Percentiles rank a stretch among this genome's conserved stretches.
Evolutionary conservation across 2,888 invertebrate genomes (phyloP).

Genomic region (Spodoptera picta): DNA sequence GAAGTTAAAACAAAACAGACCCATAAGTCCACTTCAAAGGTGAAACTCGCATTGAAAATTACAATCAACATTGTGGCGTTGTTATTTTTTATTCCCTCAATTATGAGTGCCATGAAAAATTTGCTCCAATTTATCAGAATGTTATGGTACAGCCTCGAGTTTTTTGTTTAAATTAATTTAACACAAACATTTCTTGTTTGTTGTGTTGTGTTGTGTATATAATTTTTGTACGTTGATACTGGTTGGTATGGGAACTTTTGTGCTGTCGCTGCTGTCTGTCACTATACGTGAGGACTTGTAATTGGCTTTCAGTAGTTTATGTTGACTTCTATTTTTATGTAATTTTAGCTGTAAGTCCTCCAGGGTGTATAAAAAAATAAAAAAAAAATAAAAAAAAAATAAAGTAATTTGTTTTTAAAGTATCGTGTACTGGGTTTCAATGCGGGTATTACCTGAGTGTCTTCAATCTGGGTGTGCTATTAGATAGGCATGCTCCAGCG

Average conservation of each 20-base stretch:
- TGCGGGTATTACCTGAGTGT: too few relatives aligned
- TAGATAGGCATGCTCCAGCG: too few relatives aligned
- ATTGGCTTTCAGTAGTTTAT: too few relatives aligned
- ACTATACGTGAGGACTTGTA: too few relatives aligned
- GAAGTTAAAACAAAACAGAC: slow-evolving; percentile 13
- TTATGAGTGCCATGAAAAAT: slow-evolving; percentile 45
- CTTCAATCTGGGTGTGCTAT: too few relatives aligned
- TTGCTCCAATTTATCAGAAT: slow-evolving; percentile 39
- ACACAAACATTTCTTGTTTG: slow-evolving; percentile 33
- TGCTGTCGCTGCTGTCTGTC: too few relatives aligned
- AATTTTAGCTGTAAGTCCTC: too few relatives aligned
- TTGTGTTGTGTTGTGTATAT: too few relatives aligned
- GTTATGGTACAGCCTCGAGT: slow-evolving; percentile 16
- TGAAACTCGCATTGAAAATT: slow-evolving; percentile 42
- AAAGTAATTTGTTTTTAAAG: too few relatives aligned
- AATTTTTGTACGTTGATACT: slow-evolving; percentile 11
- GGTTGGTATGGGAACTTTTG: slow-evolving; percentile 5
- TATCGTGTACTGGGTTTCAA: background rate
- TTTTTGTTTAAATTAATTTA: slow-evolving; percentile 40
- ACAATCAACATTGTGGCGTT: slow-evolving; percentile 39
- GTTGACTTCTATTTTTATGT: too few relatives aligned
- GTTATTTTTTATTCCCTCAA: slow-evolving; percentile 46
- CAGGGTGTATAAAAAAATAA: too few relatives aligned
- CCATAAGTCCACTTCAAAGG: slow-evolving; percentile 27
- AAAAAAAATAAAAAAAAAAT: too few relatives aligned